Evolutionary conservation across 2,113 vertebrate genomes (phyloP).

Genomic region (Festucalex cinctus): DNA sequence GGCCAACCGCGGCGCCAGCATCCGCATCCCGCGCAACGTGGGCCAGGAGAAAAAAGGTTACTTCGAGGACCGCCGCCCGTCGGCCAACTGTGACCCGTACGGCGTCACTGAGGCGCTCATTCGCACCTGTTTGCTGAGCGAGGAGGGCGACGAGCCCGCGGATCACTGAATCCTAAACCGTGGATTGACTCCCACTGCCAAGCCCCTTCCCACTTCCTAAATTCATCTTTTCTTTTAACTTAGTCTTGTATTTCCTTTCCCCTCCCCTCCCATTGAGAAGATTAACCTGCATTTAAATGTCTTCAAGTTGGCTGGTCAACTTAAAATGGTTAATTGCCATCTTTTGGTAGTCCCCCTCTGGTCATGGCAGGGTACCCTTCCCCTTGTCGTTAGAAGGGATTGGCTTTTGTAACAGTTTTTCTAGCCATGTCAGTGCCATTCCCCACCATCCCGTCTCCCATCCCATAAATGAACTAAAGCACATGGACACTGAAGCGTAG

Average conservation of each 20-base stretch:
- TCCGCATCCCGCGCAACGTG: conserved; percentile 88
- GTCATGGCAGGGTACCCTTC: conserved; percentile 60
- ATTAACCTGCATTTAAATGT: conserved; percentile 60
- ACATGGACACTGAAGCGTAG: conserved; percentile 57
- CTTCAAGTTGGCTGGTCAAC: conserved; percentile 71
- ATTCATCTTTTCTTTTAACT: conserved; percentile 42
- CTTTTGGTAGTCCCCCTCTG: conserved; percentile 45
- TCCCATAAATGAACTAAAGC: conserved; percentile 56
- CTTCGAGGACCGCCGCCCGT: conserved; percentile 94
- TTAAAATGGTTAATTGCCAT: conserved; percentile 39
- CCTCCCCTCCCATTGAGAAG: conserved; percentile 33
- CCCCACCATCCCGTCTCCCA: conserved; percentile 7
- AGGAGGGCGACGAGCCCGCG: conserved; percentile 86
- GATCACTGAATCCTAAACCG: conserved; percentile 70
- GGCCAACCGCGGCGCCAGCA: conserved; percentile 91
- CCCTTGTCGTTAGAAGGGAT: conserved; percentile 41
- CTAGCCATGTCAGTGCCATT: conserved; percentile 41
- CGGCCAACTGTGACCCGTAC: conserved; percentile 93
- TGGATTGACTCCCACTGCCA: conserved; percentile 48
- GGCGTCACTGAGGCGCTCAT: conserved; percentile 89
- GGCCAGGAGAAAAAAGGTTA: conserved; percentile 94
- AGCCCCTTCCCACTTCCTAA: background rate
- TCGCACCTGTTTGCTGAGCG: conserved; percentile 88
- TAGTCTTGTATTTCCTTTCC: conserved; percentile 56
- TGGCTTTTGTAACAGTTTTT: conserved; percentile 57